Conservation (phyloP, 1,140 invertebrate genomes). For the Neodiprion pinetum region DNA sequence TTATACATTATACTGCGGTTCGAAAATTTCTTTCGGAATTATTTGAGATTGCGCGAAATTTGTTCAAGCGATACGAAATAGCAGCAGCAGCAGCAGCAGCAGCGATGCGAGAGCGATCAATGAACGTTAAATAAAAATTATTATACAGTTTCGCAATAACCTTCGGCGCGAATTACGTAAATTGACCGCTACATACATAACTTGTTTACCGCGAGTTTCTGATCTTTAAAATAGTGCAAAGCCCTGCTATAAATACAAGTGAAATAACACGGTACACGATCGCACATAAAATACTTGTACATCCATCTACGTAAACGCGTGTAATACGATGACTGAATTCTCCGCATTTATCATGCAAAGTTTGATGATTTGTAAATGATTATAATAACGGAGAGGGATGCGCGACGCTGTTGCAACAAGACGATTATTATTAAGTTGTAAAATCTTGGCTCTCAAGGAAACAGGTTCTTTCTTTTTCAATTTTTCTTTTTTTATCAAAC, state of each 20-base stretch:
- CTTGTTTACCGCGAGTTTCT: neutral
- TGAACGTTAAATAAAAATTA: neutral
- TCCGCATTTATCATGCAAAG: too few species aligned
- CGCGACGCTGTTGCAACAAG: too few species aligned
- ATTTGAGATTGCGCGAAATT: neutral
- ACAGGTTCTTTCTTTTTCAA: too few species aligned
- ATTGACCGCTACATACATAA: neutral
- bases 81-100: neutral
- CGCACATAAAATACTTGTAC: too few species aligned
- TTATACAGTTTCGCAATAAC: neutral
- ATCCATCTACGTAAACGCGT: too few species aligned
- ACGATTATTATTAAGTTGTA: too few species aligned
- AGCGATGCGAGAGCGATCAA: neutral
- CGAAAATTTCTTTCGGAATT: neutral
- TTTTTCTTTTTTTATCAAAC: too few species aligned
- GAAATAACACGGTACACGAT: too few species aligned
- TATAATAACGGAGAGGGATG: too few species aligned
- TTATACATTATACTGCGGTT: neutral
- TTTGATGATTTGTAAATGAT: too few species aligned
- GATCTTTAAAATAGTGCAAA: constrained; percentile 2
- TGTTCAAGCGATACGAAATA: neutral
- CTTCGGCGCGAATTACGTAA: neutral
- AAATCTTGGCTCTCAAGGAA: too few species aligned
- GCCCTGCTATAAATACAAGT: neutral
- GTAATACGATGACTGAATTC: too few species aligned